Conservation (phyloP, 37 sponge, comb jelly and placozoan species). For the Lycopodina hypogea region DNA sequence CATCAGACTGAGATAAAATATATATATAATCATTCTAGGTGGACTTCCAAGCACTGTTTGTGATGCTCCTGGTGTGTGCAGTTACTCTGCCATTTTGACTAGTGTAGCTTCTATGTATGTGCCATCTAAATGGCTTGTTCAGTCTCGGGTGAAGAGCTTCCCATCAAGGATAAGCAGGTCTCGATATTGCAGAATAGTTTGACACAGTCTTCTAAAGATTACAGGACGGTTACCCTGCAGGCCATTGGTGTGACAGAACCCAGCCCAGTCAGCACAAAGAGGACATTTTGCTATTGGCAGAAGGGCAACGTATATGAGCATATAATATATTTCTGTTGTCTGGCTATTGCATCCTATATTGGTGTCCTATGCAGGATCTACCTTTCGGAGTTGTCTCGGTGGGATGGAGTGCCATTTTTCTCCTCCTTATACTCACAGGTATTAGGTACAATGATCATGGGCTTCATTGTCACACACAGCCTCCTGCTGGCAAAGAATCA, state of each 20-base stretch:
- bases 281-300: constrained; percentile 16
- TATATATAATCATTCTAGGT: too few relatives aligned
- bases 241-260: too few relatives aligned
- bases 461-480: constrained; percentile 31
- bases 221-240: too few relatives aligned
- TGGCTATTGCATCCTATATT: constrained; percentile 30
- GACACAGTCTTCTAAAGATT: not conserved
- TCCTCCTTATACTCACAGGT: constrained; percentile 55
- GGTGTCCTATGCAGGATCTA: constrained; percentile 45
- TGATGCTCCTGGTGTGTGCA: too few relatives aligned
- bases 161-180: not conserved
- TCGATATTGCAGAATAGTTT: not conserved
- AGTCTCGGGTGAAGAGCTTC: not conserved
- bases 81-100: too few relatives aligned
- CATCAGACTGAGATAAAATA: too few relatives aligned
- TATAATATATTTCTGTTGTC: constrained; percentile 19
- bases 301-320: constrained; percentile 25
- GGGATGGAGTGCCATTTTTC: constrained; percentile 45
- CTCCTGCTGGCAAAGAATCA: constrained; percentile 17
- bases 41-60: too few relatives aligned
- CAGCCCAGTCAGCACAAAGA: not conserved
- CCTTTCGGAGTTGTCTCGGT: constrained; percentile 14
- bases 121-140: not conserved
- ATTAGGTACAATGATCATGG: constrained; percentile 59
- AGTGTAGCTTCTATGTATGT: too few relatives aligned